phyloP scores from a whole-genome alignment of 64 coral and sea anemone species.

The Porites australiensis region DNA sequence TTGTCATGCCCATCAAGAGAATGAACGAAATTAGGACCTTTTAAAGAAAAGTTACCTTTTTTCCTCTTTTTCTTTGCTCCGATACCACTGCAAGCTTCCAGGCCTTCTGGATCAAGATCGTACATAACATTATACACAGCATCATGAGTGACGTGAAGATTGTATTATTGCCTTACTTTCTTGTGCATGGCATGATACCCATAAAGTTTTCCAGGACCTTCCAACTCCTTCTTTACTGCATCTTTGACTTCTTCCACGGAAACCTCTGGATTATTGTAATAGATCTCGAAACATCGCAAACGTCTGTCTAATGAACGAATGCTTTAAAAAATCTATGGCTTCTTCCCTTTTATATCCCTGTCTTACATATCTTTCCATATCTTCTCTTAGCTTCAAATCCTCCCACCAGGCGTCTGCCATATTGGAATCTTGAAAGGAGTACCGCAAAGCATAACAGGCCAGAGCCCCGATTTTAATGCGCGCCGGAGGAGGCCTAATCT shows the following conservation, averaged over 20 bases:
- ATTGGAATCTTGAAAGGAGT: no score
- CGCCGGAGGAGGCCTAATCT: no score
- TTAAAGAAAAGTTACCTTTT: slow-evolving; percentile 5
- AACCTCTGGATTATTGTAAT: no score
- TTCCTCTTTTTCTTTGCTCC: slow-evolving; percentile 11
- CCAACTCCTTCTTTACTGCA: not conserved
- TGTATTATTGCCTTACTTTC: slow-evolving; percentile 62
- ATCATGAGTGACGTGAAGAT: slow-evolving; percentile 33
- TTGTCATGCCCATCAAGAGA: no score
- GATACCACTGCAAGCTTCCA: not conserved
- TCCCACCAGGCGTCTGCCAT: not conserved
- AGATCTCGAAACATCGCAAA: no score
- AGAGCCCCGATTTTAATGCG: no score
- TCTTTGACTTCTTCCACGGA: no score
- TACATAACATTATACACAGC: slow-evolving; percentile 27
- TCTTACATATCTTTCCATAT: slow-evolving; percentile 23
- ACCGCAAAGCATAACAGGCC: no score
- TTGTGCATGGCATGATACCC: slow-evolving; percentile 53
- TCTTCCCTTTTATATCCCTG: slow-evolving; percentile 40
- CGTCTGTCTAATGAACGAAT: no score
- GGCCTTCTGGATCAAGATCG: slow-evolving; percentile 23
- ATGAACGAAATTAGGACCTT: not conserved
- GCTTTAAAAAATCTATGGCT: slow-evolving; percentile 33
- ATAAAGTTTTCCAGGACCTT: slow-evolving; percentile 59
- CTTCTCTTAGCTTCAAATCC: not conserved